Conservation (phyloP, 1,140 invertebrate species). For the Goniozus legneri region DNA sequence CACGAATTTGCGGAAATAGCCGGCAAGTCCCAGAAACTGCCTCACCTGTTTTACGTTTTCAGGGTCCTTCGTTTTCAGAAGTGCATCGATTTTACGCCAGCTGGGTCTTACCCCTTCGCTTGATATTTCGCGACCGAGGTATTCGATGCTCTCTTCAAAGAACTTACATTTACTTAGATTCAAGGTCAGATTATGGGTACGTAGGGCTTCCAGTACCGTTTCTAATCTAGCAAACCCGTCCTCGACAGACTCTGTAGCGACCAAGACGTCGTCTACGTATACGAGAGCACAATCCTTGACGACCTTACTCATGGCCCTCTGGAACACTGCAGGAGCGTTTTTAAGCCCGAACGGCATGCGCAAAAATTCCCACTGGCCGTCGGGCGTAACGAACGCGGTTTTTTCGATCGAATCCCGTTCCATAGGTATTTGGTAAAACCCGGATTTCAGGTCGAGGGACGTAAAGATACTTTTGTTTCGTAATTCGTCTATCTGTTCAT, state of each 20-base stretch:
- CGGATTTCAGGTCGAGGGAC: slow-evolving; percentile 16
- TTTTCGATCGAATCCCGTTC: slow-evolving; percentile 6
- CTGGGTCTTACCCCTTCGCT: slow-evolving; percentile 25
- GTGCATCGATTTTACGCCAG: slow-evolving; percentile 21
- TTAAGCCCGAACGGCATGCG: slow-evolving; percentile 50
- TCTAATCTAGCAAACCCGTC: slow-evolving; percentile 21
- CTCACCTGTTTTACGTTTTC: slow-evolving; percentile 24
- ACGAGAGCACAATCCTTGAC: slow-evolving; percentile 6
- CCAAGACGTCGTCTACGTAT: slow-evolving; percentile 20
- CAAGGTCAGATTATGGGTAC: slow-evolving; percentile 12
- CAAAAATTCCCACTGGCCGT: slow-evolving; percentile 33
- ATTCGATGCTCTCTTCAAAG: slow-evolving; percentile 19
- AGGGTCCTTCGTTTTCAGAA: slow-evolving; percentile 11
- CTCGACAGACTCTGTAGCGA: slow-evolving; percentile 2
- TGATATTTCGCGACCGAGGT: slow-evolving; percentile 28
- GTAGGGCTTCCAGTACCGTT: slow-evolving; percentile 15
- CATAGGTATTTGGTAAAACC: slow-evolving; percentile 9
- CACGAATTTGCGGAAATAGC: slow-evolving; percentile 41
- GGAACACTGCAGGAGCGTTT: slow-evolving; percentile 46
- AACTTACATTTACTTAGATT: slow-evolving; percentile 23
- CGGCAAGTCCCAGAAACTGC: slow-evolving; percentile 34
- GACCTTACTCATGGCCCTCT: slow-evolving; percentile 18
- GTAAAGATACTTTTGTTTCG: slow-evolving; percentile 19
- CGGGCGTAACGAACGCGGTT: slow-evolving; percentile 22
- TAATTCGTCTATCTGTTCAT: slow-evolving; percentile 28